phyloP scores from a whole-genome alignment of 1,140 invertebrate genomes.

The Drosophila varians region DNA sequence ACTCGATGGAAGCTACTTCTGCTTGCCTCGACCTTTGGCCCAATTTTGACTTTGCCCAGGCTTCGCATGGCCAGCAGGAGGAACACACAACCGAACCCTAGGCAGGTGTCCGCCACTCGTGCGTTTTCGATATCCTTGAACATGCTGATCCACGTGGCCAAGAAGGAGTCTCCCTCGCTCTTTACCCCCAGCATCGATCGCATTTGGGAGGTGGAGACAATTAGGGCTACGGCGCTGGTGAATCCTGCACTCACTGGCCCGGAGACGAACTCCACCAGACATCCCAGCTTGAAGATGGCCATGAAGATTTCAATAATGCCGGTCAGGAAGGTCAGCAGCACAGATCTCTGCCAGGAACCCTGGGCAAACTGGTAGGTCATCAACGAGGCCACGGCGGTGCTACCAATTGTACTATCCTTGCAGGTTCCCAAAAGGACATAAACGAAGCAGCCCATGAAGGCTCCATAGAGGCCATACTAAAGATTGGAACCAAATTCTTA shows the following conservation, averaged over 20 bases:
- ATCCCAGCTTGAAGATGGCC: conserved; percentile 94
- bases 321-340: conserved; percentile 92
- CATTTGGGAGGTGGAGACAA: conserved; percentile 95
- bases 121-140: conserved; percentile 87
- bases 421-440: conserved; percentile 96
- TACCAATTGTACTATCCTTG: conserved; percentile 95
- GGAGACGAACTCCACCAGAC: conserved; percentile 96
- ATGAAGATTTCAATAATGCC: conserved; percentile 93
- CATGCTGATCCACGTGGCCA: conserved; percentile 89
- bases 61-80: conserved; percentile 89
- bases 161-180: conserved; percentile 89
- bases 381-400: conserved; percentile 94
- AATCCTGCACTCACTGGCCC: conserved; percentile 96
- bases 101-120: conserved; percentile 87
- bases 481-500: no score
- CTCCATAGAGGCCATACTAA: conserved; percentile 94
- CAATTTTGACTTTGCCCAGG: conserved; percentile 85
- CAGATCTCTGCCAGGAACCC: conserved; percentile 89
- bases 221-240: conserved; percentile 95
- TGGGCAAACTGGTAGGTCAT: conserved; percentile 91
- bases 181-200: conserved; percentile 92
- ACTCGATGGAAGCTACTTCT: conserved; percentile 84
- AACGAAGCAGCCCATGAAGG: conserved; percentile 95
- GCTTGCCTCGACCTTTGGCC: conserved; percentile 84
- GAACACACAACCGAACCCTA: conserved; percentile 89